phyloP scores from a whole-genome alignment of 1,140 invertebrate genomes.

The Lepidurus apus region DNA sequence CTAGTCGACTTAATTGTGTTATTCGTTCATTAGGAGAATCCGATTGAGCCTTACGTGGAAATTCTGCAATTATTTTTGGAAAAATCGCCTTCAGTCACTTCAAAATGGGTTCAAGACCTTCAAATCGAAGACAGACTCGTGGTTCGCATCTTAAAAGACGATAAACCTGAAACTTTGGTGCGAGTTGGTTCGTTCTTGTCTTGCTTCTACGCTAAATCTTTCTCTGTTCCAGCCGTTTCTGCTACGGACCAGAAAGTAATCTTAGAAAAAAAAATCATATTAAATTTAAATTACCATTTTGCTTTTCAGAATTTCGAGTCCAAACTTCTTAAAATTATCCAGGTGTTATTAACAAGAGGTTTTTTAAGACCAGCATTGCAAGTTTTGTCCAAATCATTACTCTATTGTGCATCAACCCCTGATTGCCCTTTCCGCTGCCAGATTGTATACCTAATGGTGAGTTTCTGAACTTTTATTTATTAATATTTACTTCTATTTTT shows the following conservation, averaged over 20 bases:
- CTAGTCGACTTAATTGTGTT: not conserved
- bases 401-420: not conserved
- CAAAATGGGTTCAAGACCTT: not conserved
- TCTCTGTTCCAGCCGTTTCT: not conserved
- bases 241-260: not conserved
- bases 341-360: not conserved
- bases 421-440: not conserved
- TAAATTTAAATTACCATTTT: not conserved
- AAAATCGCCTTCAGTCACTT: not conserved
- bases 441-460: not conserved
- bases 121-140: not conserved
- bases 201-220: not conserved
- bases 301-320: not conserved
- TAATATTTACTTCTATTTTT: not conserved
- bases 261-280: not conserved
- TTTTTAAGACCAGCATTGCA: not conserved
- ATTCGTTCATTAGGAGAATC: not conserved
- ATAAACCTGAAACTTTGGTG: not conserved
- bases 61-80: not conserved
- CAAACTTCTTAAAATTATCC: not conserved
- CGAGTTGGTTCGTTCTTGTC: not conserved
- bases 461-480: not conserved
- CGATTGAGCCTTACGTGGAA: not conserved
- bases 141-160: not conserved
- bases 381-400: constrained; percentile 1